Evolutionary conservation across 2,797 vertebrate genomes (phyloP).

Genomic region (Huso huso): DNA sequence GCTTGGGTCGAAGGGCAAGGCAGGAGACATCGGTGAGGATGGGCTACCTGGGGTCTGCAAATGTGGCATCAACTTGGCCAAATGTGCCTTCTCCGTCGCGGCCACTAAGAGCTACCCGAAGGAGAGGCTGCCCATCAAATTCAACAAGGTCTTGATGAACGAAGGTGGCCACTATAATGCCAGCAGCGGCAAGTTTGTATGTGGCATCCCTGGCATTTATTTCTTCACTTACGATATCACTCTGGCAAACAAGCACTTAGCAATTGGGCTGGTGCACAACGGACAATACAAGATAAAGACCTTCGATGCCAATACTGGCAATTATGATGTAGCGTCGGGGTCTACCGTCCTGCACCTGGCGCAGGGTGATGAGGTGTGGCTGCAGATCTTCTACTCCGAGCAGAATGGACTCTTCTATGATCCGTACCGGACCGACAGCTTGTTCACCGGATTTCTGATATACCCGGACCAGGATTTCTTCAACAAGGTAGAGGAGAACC

Average conservation of each 20-base stretch:
- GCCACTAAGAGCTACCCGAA: constrained; percentile 89
- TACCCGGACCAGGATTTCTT: constrained; percentile 78
- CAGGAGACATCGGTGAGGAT: constrained; percentile 61
- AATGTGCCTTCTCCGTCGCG: constrained; percentile 87
- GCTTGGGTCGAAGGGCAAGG: constrained; percentile 68
- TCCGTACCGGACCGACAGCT: constrained; percentile 94
- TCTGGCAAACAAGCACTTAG: constrained; percentile 88
- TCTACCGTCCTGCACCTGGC: constrained; percentile 83
- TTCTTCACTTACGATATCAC: constrained; percentile 96
- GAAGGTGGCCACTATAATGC: constrained; percentile 85
- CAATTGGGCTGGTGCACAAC: constrained; percentile 90
- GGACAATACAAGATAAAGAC: constrained; percentile 92
- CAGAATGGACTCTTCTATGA: constrained; percentile 95
- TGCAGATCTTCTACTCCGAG: constrained; percentile 95
- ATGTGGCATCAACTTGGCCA: constrained; percentile 61
- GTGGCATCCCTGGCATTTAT: constrained; percentile 81
- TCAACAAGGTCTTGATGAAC: constrained; percentile 87
- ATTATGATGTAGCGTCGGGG: constrained; percentile 87
- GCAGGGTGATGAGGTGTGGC: constrained; percentile 83
- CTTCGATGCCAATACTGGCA: constrained; percentile 92
- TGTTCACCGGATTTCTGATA: constrained; percentile 93
- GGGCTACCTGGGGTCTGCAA: constrained; percentile 78
- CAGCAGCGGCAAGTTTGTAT: constrained; percentile 85
- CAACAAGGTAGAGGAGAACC: constrained; percentile 50
- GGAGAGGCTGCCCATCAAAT: constrained; percentile 85